These are phyloP conservation scores for Candidula unifasciata DNA, from an alignment of 2,888 invertebrate species.

Conservation along the genomic window DNA sequence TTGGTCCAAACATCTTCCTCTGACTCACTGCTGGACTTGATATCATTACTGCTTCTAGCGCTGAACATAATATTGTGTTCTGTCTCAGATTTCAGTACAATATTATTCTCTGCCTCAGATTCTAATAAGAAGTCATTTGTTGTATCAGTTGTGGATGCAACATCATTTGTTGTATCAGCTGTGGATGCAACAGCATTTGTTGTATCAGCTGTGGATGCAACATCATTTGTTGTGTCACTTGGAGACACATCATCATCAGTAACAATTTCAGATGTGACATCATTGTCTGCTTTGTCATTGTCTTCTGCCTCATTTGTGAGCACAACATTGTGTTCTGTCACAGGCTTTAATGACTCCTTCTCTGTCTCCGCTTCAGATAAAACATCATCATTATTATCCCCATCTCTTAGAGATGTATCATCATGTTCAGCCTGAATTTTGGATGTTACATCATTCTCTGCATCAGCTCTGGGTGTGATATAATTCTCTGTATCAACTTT, in stretches of 20 bases:
- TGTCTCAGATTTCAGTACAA: too few species aligned
- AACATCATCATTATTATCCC: slow-evolving; percentile 22
- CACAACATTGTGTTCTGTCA: not conserved
- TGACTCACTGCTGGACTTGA: too few species aligned
- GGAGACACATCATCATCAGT: not conserved
- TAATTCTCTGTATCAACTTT: not conserved
- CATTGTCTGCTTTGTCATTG: slow-evolving; percentile 4
- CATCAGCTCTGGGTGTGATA: not conserved
- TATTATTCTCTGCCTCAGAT: not conserved
- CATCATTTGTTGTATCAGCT: not conserved
- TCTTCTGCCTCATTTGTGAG: not conserved
- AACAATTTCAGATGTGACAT: not conserved
- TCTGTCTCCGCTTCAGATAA: not conserved
- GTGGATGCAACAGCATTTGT: too few species aligned
- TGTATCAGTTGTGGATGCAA: not conserved
- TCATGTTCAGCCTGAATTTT: not conserved
- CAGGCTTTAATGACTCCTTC: not conserved
- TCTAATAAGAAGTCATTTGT: not conserved
- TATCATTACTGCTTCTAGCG: too few species aligned
- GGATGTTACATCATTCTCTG: not conserved
- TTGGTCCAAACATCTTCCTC: too few species aligned
- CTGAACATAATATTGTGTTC: too few species aligned
- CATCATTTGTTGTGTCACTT: not conserved
- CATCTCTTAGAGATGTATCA: not conserved
- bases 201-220: too few species aligned